These are phyloP conservation scores for Hyalella azteca DNA, from an alignment of 2,888 invertebrate genomes.

Conservation along the genomic window DNA sequence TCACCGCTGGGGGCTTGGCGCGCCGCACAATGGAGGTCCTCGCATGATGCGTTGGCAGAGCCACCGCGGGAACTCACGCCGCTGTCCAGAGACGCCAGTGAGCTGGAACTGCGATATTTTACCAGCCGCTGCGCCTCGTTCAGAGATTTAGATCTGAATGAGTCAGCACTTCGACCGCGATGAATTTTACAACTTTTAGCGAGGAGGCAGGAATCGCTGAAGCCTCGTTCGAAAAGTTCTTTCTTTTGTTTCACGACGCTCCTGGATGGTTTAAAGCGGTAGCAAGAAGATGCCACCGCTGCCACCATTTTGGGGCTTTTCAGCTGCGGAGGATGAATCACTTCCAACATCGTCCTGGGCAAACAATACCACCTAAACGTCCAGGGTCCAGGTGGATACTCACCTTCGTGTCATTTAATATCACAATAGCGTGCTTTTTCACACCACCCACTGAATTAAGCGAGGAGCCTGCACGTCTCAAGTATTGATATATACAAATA, in stretches of 20 bases:
- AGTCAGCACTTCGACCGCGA: conserved; percentile 42
- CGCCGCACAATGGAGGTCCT: conserved; percentile 44
- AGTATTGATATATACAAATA: too few relatives aligned
- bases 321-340: conserved; percentile 22
- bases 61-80: conserved; percentile 38
- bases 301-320: conserved; percentile 55
- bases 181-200: background rate
- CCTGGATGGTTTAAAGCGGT: conserved; percentile 15
- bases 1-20: conserved; percentile 47
- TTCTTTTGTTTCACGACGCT: conserved; percentile 17
- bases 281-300: conserved; percentile 47
- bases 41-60: conserved; percentile 13
- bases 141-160: conserved; percentile 36
- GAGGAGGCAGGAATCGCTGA: conserved; percentile 41
- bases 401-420: background rate
- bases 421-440: background rate
- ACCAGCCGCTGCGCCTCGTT: conserved; percentile 33
- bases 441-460: too few relatives aligned
- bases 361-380: too few relatives aligned
- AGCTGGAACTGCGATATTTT: conserved; percentile 49
- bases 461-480: too few relatives aligned
- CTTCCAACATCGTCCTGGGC: conserved; percentile 4
- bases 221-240: conserved; percentile 47
- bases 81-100: conserved; percentile 49
- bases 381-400: background rate